Percentiles rank a stretch among this genome's conserved stretches.
Conservation (phyloP, 2,888 invertebrate species). For the Urechis unicinctus region DNA sequence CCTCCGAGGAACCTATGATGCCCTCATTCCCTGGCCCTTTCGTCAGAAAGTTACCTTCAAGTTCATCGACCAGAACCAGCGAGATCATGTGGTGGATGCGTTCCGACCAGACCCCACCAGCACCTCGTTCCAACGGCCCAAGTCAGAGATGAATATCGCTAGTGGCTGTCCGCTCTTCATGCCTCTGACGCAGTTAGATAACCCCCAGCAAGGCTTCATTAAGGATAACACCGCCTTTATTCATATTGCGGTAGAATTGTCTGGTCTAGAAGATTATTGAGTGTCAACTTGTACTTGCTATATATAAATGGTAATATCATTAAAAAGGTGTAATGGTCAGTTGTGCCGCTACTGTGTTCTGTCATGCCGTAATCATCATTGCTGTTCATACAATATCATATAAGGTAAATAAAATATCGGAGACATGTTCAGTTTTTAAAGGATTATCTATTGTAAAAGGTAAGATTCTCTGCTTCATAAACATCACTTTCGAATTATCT, state of each 20-base stretch:
- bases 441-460: too few relatives aligned
- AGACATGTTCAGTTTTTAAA: too few relatives aligned
- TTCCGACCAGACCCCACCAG: conserved; percentile 46
- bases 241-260: conserved; percentile 36
- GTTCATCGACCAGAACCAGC: conserved; percentile 38
- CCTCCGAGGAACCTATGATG: conserved; percentile 37
- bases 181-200: conserved; percentile 18
- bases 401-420: too few relatives aligned
- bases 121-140: conserved; percentile 43
- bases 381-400: too few relatives aligned
- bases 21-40: conserved; percentile 41
- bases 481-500: too few relatives aligned
- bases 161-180: conserved; percentile 47
- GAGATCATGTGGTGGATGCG: conserved; percentile 41
- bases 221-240: conserved; percentile 39
- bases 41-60: conserved; percentile 35
- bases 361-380: too few relatives aligned
- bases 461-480: too few relatives aligned
- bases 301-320: too few relatives aligned
- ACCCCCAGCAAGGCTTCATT: conserved; percentile 27
- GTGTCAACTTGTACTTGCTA: too few relatives aligned
- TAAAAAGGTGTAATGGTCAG: too few relatives aligned
- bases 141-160: conserved; percentile 48
- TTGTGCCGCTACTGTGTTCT: too few relatives aligned
- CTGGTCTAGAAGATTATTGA: too few relatives aligned